Evolutionary conservation across 1,140 invertebrate genomes (phyloP).

Genomic region (Caenorhabditis latens): DNA sequence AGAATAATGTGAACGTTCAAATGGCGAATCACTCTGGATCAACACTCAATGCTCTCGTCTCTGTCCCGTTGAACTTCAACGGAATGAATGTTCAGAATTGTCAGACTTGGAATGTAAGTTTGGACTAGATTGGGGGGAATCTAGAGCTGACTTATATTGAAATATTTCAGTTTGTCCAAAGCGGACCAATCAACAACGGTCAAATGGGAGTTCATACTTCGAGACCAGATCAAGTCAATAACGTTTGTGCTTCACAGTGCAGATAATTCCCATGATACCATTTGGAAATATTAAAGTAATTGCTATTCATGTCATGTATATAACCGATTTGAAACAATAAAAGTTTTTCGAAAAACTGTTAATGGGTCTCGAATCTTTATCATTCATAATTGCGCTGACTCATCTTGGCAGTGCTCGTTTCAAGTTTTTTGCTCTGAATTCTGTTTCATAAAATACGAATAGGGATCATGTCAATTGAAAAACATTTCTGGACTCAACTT

Average conservation of each 20-base stretch:
- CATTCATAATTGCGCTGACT: too few species aligned
- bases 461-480: too few species aligned
- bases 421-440: too few species aligned
- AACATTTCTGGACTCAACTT: too few species aligned
- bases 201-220: conserved; percentile 23
- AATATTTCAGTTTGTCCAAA: conserved; percentile 37
- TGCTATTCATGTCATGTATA: too few species aligned
- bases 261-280: neutral
- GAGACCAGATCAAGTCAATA: conserved; percentile 51
- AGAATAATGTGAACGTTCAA: neutral
- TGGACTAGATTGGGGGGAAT: neutral
- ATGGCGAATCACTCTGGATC: conserved; percentile 40
- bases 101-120: conserved; percentile 51
- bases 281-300: neutral
- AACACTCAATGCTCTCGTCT: conserved; percentile 29
- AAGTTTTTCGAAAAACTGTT: neutral
- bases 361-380: too few species aligned
- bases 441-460: too few species aligned
- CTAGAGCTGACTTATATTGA: neutral
- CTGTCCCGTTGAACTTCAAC: conserved; percentile 26
- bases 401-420: too few species aligned
- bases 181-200: conserved; percentile 46
- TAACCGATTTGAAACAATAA: neutral
- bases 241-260: conserved; percentile 35
- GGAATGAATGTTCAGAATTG: conserved; percentile 50